Evolutionary conservation across 2,113 vertebrate genomes (phyloP).

Genomic region (Octodon degus): DNA sequence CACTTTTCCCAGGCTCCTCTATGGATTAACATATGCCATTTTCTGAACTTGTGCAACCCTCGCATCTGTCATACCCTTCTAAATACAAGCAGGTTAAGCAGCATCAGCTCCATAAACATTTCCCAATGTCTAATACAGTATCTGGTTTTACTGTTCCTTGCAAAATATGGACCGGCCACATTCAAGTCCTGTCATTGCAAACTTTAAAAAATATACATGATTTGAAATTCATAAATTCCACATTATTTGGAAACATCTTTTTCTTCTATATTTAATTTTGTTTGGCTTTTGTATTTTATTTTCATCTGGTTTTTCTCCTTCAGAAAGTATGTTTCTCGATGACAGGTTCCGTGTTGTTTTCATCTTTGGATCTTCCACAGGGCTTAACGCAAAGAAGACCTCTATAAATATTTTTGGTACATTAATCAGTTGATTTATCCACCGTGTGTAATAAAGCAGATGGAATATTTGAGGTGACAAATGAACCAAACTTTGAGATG

Average conservation of each 20-base stretch:
- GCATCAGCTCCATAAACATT: not conserved
- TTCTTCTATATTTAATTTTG: conserved; percentile 5
- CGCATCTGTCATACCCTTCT: not conserved
- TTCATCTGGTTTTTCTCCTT: conserved; percentile 10
- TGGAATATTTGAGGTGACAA: not conserved
- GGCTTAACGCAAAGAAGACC: not conserved
- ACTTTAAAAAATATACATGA: not conserved
- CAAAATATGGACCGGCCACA: not conserved
- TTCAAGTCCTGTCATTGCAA: not conserved
- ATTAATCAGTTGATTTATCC: not conserved
- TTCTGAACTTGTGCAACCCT: not conserved
- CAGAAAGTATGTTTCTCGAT: not conserved
- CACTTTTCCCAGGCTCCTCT: not conserved
- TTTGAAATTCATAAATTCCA: not conserved
- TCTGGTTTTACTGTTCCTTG: not conserved
- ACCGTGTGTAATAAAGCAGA: not conserved
- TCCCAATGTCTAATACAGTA: not conserved
- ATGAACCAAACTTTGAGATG: conserved; percentile 11
- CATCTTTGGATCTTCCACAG: not conserved
- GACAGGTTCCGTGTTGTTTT: not conserved
- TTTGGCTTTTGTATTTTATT: not conserved
- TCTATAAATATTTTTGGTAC: conserved; percentile 26
- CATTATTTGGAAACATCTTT: not conserved
- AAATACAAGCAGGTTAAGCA: not conserved
- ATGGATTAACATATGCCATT: not conserved